Conservation (phyloP, 2,797 vertebrate genomes). For the Chaetophractus vellerosus region DNA sequence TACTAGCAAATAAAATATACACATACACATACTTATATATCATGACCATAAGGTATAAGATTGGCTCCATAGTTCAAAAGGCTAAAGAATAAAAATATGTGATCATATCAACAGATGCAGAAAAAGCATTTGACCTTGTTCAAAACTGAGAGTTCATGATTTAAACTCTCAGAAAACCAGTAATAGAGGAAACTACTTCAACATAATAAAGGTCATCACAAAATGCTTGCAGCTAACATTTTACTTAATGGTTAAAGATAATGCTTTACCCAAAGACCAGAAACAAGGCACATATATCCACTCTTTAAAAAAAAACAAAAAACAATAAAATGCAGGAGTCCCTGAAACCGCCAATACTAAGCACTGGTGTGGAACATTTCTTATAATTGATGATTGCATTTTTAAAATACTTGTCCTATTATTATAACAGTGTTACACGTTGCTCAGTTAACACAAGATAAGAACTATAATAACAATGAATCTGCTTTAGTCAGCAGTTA, state of each 20-base stretch:
- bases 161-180: not conserved
- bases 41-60: not conserved
- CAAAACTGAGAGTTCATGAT: not conserved
- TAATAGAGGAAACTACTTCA: not conserved
- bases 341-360: too few species aligned
- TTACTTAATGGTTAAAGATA: too few species aligned
- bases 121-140: not conserved
- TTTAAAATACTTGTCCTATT: too few species aligned
- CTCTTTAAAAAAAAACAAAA: too few species aligned
- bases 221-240: not conserved
- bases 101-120: not conserved
- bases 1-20: not conserved
- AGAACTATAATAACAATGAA: too few species aligned
- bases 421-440: too few species aligned
- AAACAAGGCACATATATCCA: not conserved
- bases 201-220: not conserved
- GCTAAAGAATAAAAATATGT: not conserved
- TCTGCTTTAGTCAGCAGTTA: too few species aligned
- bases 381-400: too few species aligned
- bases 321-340: too few species aligned
- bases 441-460: too few species aligned
- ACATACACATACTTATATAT: not conserved
- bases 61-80: too few species aligned
- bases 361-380: too few species aligned
- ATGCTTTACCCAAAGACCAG: not conserved